Conservation (phyloP, 2,113 vertebrate genomes). For the Heterocephalus glaber region DNA sequence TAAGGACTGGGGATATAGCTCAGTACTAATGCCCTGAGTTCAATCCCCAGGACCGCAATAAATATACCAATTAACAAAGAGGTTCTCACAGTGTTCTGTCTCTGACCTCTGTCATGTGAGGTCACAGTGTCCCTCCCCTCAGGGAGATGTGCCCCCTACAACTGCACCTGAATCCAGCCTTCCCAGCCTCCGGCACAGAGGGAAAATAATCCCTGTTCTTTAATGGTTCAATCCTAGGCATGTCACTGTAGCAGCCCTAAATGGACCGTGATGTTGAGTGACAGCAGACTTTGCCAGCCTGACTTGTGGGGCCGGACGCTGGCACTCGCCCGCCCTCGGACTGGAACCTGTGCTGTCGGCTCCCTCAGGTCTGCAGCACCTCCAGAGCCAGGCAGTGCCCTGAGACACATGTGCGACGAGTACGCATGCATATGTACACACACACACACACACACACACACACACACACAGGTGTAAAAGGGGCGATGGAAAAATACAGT, state of each 20-base stretch:
- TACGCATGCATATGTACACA: too few species aligned
- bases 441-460: background rate
- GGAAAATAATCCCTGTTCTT: too few species aligned
- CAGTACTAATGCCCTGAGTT: background rate
- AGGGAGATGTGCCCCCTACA: background rate
- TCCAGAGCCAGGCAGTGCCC: background rate
- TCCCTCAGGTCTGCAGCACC: background rate
- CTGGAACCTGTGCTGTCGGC: rapidly evolving
- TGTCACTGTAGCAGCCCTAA: background rate
- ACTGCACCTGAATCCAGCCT: background rate
- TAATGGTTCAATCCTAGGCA: background rate
- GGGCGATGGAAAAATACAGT: background rate
- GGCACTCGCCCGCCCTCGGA: background rate
- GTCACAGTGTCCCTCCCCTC: background rate
- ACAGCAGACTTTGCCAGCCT: background rate
- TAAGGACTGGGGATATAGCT: background rate
- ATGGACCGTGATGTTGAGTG: background rate
- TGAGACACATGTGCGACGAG: background rate
- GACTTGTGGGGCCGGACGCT: background rate
- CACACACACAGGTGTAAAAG: background rate
- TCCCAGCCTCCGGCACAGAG: background rate
- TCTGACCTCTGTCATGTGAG: background rate
- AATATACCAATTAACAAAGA: background rate
- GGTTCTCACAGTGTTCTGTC: background rate
- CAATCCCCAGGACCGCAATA: background rate